Evolutionary conservation across 1,140 invertebrate genomes (phyloP).

Genomic region (Drosophila novamexicana): DNA sequence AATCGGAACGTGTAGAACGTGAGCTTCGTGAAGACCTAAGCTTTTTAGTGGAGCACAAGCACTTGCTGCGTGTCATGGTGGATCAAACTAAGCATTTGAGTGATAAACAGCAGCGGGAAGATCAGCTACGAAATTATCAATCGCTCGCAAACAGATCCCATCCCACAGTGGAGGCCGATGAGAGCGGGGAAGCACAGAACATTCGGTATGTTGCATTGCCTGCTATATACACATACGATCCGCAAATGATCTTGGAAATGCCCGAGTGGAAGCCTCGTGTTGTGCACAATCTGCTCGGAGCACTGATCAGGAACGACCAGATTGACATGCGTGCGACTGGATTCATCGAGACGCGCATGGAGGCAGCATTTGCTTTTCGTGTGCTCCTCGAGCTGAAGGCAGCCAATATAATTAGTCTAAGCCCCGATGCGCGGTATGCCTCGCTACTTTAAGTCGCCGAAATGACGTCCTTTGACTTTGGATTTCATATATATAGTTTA

Average conservation of each 20-base stretch:
- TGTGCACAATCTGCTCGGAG: constrained; percentile 34
- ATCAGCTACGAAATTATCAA: background rate
- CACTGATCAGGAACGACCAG: constrained; percentile 26
- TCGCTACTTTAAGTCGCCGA: constrained; percentile 12
- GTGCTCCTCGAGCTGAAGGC: constrained; percentile 52
- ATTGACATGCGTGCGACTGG: constrained; percentile 36
- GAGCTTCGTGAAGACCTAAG: constrained; percentile 25
- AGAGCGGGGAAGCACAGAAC: background rate
- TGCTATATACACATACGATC: constrained; percentile 48
- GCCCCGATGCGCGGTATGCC: constrained; percentile 25
- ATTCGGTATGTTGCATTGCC: constrained; percentile 32
- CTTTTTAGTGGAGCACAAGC: constrained; percentile 39
- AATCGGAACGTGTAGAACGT: background rate
- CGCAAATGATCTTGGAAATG: constrained; percentile 22
- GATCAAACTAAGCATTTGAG: constrained; percentile 47
- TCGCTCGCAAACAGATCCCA: background rate
- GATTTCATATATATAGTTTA: too few relatives aligned
- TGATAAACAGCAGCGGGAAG: constrained; percentile 10
- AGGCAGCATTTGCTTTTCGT: constrained; percentile 35
- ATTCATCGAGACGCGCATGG: constrained; percentile 39
- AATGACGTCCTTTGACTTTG: too few relatives aligned
- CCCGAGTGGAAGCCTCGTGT: constrained; percentile 14
- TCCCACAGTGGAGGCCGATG: background rate
- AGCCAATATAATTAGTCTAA: constrained; percentile 37
- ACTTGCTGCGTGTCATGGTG: constrained; percentile 49